Evolutionary conservation across 35 echinoderm and acorn worm species (phyloP), one percentile per base, ranked within the genome.

Genomic region (Apostichopus japonicus): DNA sequence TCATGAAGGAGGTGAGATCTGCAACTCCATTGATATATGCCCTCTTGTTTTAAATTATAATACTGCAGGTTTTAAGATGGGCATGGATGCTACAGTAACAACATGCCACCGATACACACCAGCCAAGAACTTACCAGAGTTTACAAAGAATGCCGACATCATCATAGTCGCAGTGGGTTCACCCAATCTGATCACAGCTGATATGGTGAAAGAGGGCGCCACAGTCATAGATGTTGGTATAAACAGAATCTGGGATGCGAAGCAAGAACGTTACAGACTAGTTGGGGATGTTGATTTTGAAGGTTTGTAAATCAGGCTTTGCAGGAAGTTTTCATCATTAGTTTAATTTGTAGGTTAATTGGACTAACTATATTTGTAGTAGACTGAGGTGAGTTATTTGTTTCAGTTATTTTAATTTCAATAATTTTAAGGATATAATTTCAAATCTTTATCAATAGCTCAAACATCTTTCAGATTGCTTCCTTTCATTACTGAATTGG

Each of bases 231-330:
- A 97, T 54, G 96, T 95, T 33, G 96, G 96, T n/a, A 95, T 97
- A 79, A 97, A 93, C 53, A 79, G 96, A 83, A 57, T 95, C 25
- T 67, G 72, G 33, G 92, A 97, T 87, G 62, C 77, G 51, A 65
- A 90, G 55, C 93, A 79, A 0, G 81, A 84, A 6, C 76, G 93
- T 25, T 89, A 67, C 87, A 89, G 77, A 73, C 54, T 97, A 8
- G 96, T 97, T 51, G 96, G 96, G 1, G 96, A 97, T 91, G 96
- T 97, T 73, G 92, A 97, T 52, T 97, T 84, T 91, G 93, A 97
- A 78, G 96, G 96, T 95, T 65, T 86, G 88, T n/a, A 6, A 15
- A 1, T 16, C 8, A 53, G 63, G 11, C 63, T 67, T 67, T 67
- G 11, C 63, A 67, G 33, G 2, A 44, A 44, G 2, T 44, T 0